phyloP scores from a whole-genome alignment of 2,888 invertebrate species.

The Clistopyga incitator region DNA sequence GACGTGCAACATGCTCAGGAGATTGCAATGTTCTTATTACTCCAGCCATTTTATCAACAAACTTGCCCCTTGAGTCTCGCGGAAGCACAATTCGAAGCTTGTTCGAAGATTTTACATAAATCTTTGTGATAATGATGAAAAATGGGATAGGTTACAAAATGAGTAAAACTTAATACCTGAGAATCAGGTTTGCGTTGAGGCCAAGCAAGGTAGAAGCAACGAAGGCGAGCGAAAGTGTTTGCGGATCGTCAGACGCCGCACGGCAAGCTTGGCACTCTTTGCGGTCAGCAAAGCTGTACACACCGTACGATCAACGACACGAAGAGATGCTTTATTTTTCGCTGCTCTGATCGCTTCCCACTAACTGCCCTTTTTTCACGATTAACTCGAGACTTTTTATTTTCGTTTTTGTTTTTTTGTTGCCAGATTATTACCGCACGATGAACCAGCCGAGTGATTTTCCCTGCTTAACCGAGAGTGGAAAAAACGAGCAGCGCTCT shows the following conservation, averaged over 20 bases:
- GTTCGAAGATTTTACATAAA: neutral
- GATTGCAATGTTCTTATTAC: too few species aligned
- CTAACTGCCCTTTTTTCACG: constrained; percentile 51
- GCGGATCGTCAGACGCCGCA: constrained; percentile 54
- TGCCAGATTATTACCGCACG: constrained; percentile 39
- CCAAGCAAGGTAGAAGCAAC: constrained; percentile 47
- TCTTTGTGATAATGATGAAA: constrained; percentile 13
- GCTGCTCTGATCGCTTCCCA: constrained; percentile 46
- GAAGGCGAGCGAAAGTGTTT: constrained; percentile 64
- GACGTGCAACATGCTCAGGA: too few species aligned
- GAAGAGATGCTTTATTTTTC: constrained; percentile 45
- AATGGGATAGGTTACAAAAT: constrained; percentile 11
- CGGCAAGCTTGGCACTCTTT: constrained; percentile 51
- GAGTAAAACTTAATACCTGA: constrained; percentile 40
- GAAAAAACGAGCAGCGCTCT: constrained; percentile 22
- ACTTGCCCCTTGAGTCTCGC: too few species aligned
- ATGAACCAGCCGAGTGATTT: constrained; percentile 48
- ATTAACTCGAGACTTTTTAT: constrained; percentile 51
- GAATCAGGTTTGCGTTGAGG: constrained; percentile 51
- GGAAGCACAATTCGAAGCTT: neutral
- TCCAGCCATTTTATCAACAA: too few species aligned
- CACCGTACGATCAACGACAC: constrained; percentile 54
- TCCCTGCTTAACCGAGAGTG: constrained; percentile 23
- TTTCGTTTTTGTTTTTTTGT: constrained; percentile 36
- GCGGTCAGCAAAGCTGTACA: constrained; percentile 52